Base-by-base conservation (phyloP, 2,888 invertebrate genomes). In the Camptogramma bilineatum region DNA sequence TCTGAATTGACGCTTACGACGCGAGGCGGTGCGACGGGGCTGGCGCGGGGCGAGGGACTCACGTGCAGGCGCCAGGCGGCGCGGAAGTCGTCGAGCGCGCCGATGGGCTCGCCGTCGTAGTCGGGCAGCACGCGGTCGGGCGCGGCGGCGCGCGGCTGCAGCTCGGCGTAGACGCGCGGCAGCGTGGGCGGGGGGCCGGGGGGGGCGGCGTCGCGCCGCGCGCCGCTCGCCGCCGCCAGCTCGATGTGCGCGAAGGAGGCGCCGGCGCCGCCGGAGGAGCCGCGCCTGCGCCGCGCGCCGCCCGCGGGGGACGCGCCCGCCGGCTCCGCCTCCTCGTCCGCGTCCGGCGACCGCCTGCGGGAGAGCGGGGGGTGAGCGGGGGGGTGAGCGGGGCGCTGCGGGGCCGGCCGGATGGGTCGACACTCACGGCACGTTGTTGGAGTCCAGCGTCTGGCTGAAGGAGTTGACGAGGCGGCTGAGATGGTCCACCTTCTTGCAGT, bases 401-500 rank as follows among this genome's bases (percentile, higher is more conserved):
- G n/a, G n/a, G n/a, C n/a, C n/a, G n/a, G n/a, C n/a, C n/a, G n/a
- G n/a, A n/a, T n/a, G n/a, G n/a, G n/a, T 31, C 10, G 8, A 9
- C 13, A 62, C 62, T 62, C 39, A 56, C 56, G 7, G 8, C 19
- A 13, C 5, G 9, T 31, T 47, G 31, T 39, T 3, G 16, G 16
- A 16, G 52, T 10, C 4, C 7, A 64, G 55, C 8, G 16, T 16
- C 0, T 10, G n/a, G 18, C 28, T 47, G 16, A 64, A 42, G 52
- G 0, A 2, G 18, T 0, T 5, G 31, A 18, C 44, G 18, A 65
- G 56, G 1, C 56, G 19, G 18, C 84, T 89, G 21, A 94, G 83
- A 78, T 90, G 94, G 83, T 97, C 97, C 21, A 97, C 95, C 90
- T 96, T 96, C 79, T 95, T 95, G 46, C 94, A 94, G 86, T 96